phyloP scores from a whole-genome alignment of 2,113 vertebrate species.

The Labeo catla region DNA sequence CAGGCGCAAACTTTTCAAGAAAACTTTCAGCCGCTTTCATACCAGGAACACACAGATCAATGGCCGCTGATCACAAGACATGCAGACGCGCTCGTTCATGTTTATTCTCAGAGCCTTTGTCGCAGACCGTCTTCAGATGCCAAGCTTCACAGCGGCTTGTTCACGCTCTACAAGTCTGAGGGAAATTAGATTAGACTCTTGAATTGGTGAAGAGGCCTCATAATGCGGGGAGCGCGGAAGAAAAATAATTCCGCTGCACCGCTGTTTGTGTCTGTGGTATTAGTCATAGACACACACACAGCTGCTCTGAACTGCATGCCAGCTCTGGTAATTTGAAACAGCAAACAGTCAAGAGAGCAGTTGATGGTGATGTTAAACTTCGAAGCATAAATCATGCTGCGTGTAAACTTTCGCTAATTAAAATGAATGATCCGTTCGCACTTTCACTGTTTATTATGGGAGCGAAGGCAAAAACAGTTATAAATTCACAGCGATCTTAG shows the following conservation, averaged over 20 bases:
- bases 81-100: conserved; percentile 16
- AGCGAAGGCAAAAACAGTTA: background rate
- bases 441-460: conserved; percentile 20
- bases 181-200: conserved; percentile 56
- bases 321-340: conserved; percentile 41
- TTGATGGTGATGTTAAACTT: conserved; percentile 51
- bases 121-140: conserved; percentile 38
- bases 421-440: conserved; percentile 32
- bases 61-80: conserved; percentile 38
- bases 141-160: conserved; percentile 53
- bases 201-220: conserved; percentile 55
- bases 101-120: conserved; percentile 44
- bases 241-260: conserved; percentile 35
- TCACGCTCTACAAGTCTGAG: conserved; percentile 48
- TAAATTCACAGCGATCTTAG: conserved; percentile 13
- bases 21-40: conserved; percentile 43
- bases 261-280: conserved; percentile 46
- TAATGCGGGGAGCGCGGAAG: conserved; percentile 50
- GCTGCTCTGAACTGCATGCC: conserved; percentile 47
- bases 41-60: conserved; percentile 41
- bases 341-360: conserved; percentile 47
- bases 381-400: conserved; percentile 31
- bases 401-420: conserved; percentile 38
- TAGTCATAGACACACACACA: conserved; percentile 51
- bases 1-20: background rate